These are phyloP conservation scores for Mesorhabditis spiculigera DNA, from an alignment of 2,888 invertebrate species.

Conservation along the genomic window DNA sequence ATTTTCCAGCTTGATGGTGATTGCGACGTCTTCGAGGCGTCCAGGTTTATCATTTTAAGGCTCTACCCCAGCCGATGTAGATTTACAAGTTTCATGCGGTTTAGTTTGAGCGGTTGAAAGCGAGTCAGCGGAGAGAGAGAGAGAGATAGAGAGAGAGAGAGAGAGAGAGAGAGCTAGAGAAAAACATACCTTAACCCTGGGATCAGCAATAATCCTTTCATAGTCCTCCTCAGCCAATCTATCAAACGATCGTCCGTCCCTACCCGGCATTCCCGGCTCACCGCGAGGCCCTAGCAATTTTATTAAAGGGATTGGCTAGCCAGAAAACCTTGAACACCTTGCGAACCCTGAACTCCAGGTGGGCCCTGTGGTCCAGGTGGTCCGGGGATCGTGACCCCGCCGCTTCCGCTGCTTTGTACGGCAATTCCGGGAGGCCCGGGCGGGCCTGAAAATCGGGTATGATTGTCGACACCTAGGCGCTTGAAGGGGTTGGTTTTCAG, in stretches of 20 bases:
- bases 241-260: constrained; percentile 30
- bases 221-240: constrained; percentile 49
- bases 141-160: too few relatives aligned
- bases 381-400: constrained; percentile 11
- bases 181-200: constrained; percentile 52
- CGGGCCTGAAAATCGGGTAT: constrained; percentile 19
- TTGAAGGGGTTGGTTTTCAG: not conserved
- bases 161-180: too few relatives aligned
- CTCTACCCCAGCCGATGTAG: too few relatives aligned
- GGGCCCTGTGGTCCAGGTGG: constrained; percentile 29
- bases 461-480: not conserved
- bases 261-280: constrained; percentile 26
- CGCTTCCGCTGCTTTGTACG: constrained; percentile 10
- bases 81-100: too few relatives aligned
- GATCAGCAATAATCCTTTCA: constrained; percentile 44
- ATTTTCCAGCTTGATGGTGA: too few relatives aligned
- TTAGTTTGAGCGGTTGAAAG: too few relatives aligned
- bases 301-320: constrained; percentile 5
- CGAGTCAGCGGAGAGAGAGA: too few relatives aligned
- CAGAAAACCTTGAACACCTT: constrained; percentile 31
- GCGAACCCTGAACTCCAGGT: constrained; percentile 27
- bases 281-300: constrained; percentile 12
- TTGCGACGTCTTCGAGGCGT: too few relatives aligned
- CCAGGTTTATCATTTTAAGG: too few relatives aligned
- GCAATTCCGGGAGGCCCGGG: constrained; percentile 22